phyloP scores from a whole-genome alignment of 2,113 vertebrate genomes.

The Heterochromis multidens region DNA sequence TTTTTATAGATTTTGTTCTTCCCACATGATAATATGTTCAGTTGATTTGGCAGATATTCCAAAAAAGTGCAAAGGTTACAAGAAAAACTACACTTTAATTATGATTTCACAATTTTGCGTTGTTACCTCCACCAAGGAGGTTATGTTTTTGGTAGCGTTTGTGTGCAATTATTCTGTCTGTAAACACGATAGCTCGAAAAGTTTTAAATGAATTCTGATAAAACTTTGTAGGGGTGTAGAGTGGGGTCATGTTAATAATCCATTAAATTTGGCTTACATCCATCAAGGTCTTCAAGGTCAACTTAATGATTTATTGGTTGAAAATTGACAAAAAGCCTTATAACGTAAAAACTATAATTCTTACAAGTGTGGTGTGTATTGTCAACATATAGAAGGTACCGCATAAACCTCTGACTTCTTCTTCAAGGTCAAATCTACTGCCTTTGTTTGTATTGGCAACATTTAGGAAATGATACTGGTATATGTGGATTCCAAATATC shows the following conservation, averaged over 20 bases:
- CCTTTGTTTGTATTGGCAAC: not conserved
- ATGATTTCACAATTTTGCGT: too few species aligned
- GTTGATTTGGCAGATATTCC: not conserved
- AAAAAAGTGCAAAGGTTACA: not conserved
- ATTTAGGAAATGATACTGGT: not conserved
- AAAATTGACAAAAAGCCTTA: too few species aligned
- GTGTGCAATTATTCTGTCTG: too few species aligned
- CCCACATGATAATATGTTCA: not conserved
- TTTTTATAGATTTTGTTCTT: not conserved
- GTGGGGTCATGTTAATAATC: too few species aligned
- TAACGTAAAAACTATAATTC: too few species aligned
- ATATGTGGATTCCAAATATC: not conserved
- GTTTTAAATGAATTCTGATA: fast-evolving
- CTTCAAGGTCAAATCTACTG: not conserved
- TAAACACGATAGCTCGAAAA: too few species aligned
- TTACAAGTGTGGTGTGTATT: not conserved
- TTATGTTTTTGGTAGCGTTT: too few species aligned
- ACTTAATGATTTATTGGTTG: not conserved
- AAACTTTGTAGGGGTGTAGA: too few species aligned
- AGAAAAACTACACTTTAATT: too few species aligned
- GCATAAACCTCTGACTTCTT: not conserved
- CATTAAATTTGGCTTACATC: not conserved
- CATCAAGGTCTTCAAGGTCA: not conserved
- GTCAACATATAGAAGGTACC: not conserved
- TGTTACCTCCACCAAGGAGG: too few species aligned